These are phyloP conservation scores for Stenurella melanura DNA, from an alignment of 2,888 invertebrate genomes.

Conservation along the genomic window DNA sequence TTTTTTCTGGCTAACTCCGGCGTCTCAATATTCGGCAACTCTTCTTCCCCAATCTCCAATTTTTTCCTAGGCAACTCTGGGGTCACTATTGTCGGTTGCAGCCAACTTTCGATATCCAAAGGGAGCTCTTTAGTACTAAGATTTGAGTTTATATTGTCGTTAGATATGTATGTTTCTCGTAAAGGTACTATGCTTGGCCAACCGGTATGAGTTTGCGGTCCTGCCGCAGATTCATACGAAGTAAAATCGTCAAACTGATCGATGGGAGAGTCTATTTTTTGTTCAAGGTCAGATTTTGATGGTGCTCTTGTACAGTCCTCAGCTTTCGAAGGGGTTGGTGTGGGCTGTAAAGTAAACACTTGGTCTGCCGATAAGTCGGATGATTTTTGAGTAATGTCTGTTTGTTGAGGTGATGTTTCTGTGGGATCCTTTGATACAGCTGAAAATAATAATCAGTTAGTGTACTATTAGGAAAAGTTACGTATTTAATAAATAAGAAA, in stretches of 20 bases:
- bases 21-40: constrained; percentile 40
- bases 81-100: constrained; percentile 66
- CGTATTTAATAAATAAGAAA: too few species aligned
- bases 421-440: constrained; percentile 36
- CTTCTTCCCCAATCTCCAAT: constrained; percentile 47
- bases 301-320: not conserved
- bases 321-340: constrained; percentile 4
- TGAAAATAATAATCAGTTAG: constrained; percentile 21
- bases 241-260: constrained; percentile 74
- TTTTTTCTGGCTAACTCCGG: constrained; percentile 37
- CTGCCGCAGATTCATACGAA: constrained; percentile 71
- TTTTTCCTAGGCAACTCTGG: constrained; percentile 64
- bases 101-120: constrained; percentile 60
- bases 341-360: constrained; percentile 8
- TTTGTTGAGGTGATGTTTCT: constrained; percentile 11
- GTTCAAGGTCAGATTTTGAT: constrained; percentile 31
- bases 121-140: constrained; percentile 45
- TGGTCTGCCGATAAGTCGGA: constrained; percentile 17
- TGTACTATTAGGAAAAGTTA: too few species aligned
- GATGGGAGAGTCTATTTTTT: not conserved
- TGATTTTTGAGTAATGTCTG: constrained; percentile 23
- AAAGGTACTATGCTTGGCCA: constrained; percentile 63
- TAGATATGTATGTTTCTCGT: constrained; percentile 70
- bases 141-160: constrained; percentile 51
- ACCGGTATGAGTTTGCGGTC: constrained; percentile 44